Conservation (phyloP, 2,797 vertebrate genomes). For the Lindbergichthys nudifrons region DNA sequence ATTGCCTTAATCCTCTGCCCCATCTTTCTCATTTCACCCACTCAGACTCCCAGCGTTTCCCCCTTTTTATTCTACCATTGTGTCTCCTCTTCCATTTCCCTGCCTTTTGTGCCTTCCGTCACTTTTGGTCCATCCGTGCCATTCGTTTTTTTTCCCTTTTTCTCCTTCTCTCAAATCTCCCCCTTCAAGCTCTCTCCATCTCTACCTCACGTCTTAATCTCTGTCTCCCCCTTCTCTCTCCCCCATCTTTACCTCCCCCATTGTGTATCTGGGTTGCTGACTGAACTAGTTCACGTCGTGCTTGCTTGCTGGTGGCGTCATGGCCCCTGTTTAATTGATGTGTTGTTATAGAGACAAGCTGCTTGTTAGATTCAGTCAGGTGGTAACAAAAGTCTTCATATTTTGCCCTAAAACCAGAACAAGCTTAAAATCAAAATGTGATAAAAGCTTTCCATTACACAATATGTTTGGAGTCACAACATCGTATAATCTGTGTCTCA, state of each 20-base stretch:
- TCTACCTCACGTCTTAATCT: constrained; percentile 16
- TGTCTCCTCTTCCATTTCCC: constrained; percentile 19
- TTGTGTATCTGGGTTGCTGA: constrained; percentile 65
- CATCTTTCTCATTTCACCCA: constrained; percentile 34
- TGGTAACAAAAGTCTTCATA: constrained; percentile 33
- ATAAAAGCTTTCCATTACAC: not conserved
- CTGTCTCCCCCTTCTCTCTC: constrained; percentile 4
- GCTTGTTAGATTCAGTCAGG: constrained; percentile 49
- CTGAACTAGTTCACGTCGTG: constrained; percentile 71
- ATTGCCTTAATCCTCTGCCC: constrained; percentile 35
- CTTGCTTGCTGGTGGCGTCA: constrained; percentile 53
- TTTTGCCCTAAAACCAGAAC: constrained; percentile 5
- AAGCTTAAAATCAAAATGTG: not conserved
- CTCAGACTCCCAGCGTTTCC: constrained; percentile 10
- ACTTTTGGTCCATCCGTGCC: constrained; percentile 12
- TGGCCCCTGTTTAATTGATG: constrained; percentile 69
- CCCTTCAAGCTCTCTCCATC: not conserved
- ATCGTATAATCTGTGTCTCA: not conserved
- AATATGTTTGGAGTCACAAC: not conserved
- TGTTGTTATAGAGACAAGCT: constrained; percentile 61
- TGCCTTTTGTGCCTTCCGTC: constrained; percentile 7
- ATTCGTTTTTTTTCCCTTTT: not conserved
- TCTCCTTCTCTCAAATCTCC: not conserved
- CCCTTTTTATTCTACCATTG: constrained; percentile 1
- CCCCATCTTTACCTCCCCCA: constrained; percentile 1